Evolutionary conservation across 1,140 invertebrate species (phyloP), one percentile per base, ranked within the genome.

Genomic region (Cydia pomonella): DNA sequence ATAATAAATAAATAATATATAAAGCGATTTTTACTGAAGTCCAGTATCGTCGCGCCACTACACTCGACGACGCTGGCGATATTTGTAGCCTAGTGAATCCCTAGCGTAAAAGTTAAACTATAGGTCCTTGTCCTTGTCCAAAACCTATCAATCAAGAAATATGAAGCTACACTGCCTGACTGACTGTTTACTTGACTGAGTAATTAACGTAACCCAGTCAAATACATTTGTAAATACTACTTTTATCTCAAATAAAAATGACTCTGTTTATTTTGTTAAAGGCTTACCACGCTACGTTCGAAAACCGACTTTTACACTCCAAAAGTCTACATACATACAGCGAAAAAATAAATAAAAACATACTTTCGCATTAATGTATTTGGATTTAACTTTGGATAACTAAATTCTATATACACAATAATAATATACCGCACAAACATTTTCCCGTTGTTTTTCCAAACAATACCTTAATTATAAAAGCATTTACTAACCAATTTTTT

Each of bases 391-490:
- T 84, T 86, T 82, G 82, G 86, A 73, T 79, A 89, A 89, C 84
- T 88, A 89, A 89, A 89, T 78, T 82, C 86, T 91, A 89, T 91
- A 84, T 89, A 91, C 87, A 91, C 82, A 88, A 87, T 84, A 80
- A 84, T 75, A 75, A 77, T 77, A 75, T 82, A 84, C 73, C 78
- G 79, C 79, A 83, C 83, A 77, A 78, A 86, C 83, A 83, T 79
- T 84, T 84, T 80, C 66, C 76, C 78, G 62, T 79, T 83, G 64
- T 76, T 72, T 33, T 76, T 74, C 50, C 74, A 73, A 81, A 75
- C 72, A 85, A 72, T 75, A 76, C 63, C 74, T 72, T 79, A 81
- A 86, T 85, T 82, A 82, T 76, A 84, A 86, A 84, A 84, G 82
- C 79, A 80, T 79, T 76, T 76, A 71, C 71, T 76, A 86, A 86